Base-by-base conservation (phyloP, 1,140 invertebrate genomes). In the Polypedilum vanderplanki region DNA sequence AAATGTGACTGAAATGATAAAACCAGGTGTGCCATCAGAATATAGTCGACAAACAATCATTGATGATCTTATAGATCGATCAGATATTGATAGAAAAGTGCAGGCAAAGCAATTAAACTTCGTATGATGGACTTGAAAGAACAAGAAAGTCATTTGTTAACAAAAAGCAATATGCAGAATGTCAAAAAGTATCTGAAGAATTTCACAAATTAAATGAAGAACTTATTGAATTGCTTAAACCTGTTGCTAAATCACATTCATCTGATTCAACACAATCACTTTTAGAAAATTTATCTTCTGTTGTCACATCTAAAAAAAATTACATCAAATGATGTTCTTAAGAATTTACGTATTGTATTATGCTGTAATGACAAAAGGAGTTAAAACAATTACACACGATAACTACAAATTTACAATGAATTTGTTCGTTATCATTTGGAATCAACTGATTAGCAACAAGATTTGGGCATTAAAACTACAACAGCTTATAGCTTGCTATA, bases 381-480 rank as follows among this genome's bases (percentile, higher is more conserved):
- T 81, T 0, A 76, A 76, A 40, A 75, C 74, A 0, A 76, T 83
- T 0, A 82, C 77, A 73, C 81, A 79, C 1, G 78, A 76, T 70
- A 76, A 0, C 81, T 80, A 57, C 78, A 81, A 75, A 77, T 83
- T 1, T 83, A 81, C 73, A 80, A 82, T 77, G 80, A 82, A 41
- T 82, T 83, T 40, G 81, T 83, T 3, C 80, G 80, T 75, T 78
- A 80, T 0, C 76, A 83, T 67, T 75, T 83, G 74, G 79, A 80
- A 18, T 82, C 80, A 22, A 77, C 77, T 65, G 78, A 81, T 76
- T 77, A 65, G 79, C 78, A 17, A 80, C 81, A 17, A 78, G 81
- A 79, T 82, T 75, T 82, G 81, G 79, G 80, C 81, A 18, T 77
- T 83, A 83, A 83, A 67, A 82, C 81, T 33, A 81, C 80, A 7